phyloP scores from a whole-genome alignment of 2,888 invertebrate genomes.

The Thelaira solivaga region DNA sequence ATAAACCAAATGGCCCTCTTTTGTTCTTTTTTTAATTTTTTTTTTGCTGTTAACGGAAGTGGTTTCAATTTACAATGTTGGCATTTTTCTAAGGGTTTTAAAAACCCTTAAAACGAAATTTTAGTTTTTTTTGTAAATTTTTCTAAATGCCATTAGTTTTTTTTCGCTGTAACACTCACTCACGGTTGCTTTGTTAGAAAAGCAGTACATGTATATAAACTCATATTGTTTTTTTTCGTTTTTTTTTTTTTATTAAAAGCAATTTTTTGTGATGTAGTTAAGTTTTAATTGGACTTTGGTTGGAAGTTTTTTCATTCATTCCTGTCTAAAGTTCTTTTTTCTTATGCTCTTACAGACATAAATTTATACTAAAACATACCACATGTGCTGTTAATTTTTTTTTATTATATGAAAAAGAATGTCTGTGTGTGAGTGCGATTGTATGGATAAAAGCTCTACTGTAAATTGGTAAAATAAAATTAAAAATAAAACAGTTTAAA shows the following conservation, averaged over 20 bases:
- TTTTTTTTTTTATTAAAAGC: slow-evolving; percentile 15
- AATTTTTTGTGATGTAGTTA: slow-evolving; percentile 55
- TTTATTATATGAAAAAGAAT: too few species aligned
- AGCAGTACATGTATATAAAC: neutral
- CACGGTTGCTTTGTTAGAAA: neutral
- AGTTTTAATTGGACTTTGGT: slow-evolving; percentile 63
- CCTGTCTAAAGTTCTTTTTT: slow-evolving; percentile 18
- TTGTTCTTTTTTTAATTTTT: slow-evolving; percentile 1
- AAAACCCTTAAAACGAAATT: slow-evolving; percentile 27
- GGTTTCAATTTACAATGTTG: slow-evolving; percentile 62
- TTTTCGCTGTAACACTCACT: neutral
- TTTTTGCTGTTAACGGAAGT: slow-evolving; percentile 50
- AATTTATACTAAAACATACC: slow-evolving; percentile 48
- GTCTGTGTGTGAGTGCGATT: neutral
- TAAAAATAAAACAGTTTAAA: slow-evolving; percentile 34
- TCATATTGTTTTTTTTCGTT: slow-evolving; percentile 27
- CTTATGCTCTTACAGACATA: neutral
- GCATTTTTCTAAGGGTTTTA: slow-evolving; percentile 44
- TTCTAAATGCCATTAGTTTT: slow-evolving; percentile 38
- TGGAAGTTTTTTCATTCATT: slow-evolving; percentile 19
- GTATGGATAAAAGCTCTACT: neutral
- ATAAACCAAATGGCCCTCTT: slow-evolving; percentile 44
- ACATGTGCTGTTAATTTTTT: slow-evolving; percentile 58
- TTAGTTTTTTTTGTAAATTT: slow-evolving; percentile 25
- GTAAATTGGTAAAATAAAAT: slow-evolving; percentile 60